A percentile compares a stretch with the other conserved stretches of the same genome.
These are phyloP conservation scores for Xanthia icteritia DNA, from an alignment of 2,888 invertebrate genomes.

Conservation along the genomic window DNA sequence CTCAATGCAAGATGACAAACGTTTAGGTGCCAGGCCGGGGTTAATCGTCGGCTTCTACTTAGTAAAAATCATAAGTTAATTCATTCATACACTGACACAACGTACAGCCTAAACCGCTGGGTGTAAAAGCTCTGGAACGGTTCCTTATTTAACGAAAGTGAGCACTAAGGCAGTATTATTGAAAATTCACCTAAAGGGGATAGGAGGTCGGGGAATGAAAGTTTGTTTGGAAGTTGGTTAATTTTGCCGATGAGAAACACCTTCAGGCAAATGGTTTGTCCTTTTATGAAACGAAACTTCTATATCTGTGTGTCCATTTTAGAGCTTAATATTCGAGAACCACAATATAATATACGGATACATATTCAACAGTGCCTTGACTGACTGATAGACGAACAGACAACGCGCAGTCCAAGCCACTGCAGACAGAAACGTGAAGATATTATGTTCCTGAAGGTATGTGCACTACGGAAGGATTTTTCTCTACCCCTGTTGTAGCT, in stretches of 20 bases:
- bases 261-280: background rate
- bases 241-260: background rate
- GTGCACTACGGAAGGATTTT: too few species aligned
- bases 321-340: background rate
- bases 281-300: background rate
- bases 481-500: too few species aligned
- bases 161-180: background rate
- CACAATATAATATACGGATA: too few species aligned
- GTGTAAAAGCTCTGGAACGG: background rate
- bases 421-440: background rate
- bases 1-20: conserved; percentile 11
- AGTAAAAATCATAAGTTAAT: too few species aligned
- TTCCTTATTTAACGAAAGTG: background rate
- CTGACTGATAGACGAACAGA: background rate
- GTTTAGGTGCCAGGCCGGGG: background rate
- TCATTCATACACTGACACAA: too few species aligned
- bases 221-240: background rate
- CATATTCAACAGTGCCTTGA: too few species aligned
- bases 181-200: background rate
- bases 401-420: background rate
- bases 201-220: background rate
- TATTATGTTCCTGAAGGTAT: background rate
- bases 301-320: too few species aligned
- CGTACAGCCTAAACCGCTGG: too few species aligned
- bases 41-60: background rate